Base-by-base conservation (phyloP, 2,888 invertebrate genomes). In the Parnassius apollo region DNA sequence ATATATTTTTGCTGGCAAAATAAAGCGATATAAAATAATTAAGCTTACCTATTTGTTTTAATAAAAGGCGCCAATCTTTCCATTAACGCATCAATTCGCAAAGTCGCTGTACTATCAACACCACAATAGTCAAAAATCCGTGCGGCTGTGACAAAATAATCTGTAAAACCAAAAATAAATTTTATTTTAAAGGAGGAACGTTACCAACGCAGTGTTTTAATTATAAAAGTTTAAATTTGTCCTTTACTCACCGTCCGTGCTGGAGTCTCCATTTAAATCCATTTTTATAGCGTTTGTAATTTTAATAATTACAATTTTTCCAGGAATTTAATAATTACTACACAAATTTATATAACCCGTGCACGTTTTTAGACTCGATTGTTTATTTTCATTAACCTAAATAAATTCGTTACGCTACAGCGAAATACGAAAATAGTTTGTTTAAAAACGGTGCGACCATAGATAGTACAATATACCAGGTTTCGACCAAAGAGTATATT, bases 51-150 rank as follows among this genome's bases (percentile, higher is more conserved):
- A 76, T 89, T 86, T 68, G 86, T 86, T 75, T 88, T 88, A 56
- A 89, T 79, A 69, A 84, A 86, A 59, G 90, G 88, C 65, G 86
- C 83, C 70, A 89, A 88, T 74, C 88, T 88, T 65, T 89, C 86
- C 88, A 91, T 90, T 64, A 91, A 76, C 51, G 78, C 75, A 69
- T 89, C 82, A 57, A 91, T 88, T 66, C 80, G 81, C 69, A 91
- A 73, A 66, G 81, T 78, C 57, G 81, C 82, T 49, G 81, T 75
- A 68, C 75, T 84, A 54, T 87, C 82, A 10, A 80, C 83, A 64
- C 88, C 88, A 72, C 88, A 91, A 74, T 78, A 86, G 69, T 88
- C 84, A 78, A 91, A 91, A 76, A 91, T 88, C 70, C 89, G 88
- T 54, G 80, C 75, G 62, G 91, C 91, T 63, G 88, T 89, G 75